These are phyloP conservation scores for Eutolmus rufibarbis DNA, from an alignment of 2,888 invertebrate species.

Conservation along the genomic window DNA sequence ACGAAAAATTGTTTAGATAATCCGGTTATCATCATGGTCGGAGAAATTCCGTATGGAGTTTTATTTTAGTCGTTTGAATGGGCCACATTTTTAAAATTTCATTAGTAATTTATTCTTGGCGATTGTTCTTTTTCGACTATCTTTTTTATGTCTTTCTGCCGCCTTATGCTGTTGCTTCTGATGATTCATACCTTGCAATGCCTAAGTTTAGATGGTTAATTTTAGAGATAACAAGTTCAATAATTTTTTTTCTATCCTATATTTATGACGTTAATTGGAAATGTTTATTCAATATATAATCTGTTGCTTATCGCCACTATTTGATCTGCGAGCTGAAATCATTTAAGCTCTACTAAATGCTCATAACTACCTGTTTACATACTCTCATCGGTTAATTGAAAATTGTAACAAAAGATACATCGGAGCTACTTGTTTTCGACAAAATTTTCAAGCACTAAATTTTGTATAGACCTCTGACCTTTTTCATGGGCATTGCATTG, in stretches of 20 bases:
- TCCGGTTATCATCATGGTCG: neutral
- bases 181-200: neutral
- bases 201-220: neutral
- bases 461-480: neutral
- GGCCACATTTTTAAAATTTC: neutral
- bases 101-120: neutral
- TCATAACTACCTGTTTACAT: neutral
- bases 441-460: neutral
- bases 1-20: neutral
- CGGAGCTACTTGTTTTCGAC: neutral
- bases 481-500: neutral
- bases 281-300: neutral
- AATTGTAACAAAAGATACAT: neutral
- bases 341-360: neutral
- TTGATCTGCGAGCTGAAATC: neutral
- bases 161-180: neutral
- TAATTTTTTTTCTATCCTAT: neutral
- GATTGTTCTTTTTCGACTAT: neutral
- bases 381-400: neutral
- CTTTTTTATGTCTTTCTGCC: neutral
- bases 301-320: neutral
- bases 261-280: neutral
- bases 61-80: neutral
- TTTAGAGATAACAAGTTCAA: neutral
- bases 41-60: neutral